Conservation (phyloP, 1,140 invertebrate genomes). For the Atta texana region DNA sequence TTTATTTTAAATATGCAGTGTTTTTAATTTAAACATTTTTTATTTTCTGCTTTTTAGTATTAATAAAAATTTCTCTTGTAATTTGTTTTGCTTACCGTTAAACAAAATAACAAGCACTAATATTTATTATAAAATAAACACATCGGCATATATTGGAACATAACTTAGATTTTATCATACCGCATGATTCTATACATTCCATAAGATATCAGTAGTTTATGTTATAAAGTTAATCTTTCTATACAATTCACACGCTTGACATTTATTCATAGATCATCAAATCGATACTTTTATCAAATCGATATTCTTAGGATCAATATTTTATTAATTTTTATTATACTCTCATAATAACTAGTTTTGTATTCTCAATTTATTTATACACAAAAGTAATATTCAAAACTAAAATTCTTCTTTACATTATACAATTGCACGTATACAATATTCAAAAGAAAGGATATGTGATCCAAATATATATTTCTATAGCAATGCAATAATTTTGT, state of each 20-base stretch:
- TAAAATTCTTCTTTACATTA: too few species aligned
- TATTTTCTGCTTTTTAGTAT: too few species aligned
- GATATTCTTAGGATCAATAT: not conserved
- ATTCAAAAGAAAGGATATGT: not conserved
- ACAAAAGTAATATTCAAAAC: not conserved
- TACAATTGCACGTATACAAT: too few species aligned
- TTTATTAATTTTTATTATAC: constrained; percentile 8
- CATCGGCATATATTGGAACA: not conserved
- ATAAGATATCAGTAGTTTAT: constrained; percentile 6
- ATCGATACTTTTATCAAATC: not conserved
- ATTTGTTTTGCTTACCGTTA: not conserved
- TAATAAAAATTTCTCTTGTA: not conserved
- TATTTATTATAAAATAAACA: constrained; percentile 31
- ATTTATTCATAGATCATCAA: constrained; percentile 22
- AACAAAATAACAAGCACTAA: not conserved
- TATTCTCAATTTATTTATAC: too few species aligned
- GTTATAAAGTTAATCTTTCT: constrained; percentile 35
- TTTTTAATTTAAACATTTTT: not conserved
- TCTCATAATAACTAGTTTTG: not conserved
- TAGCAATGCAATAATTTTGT: not conserved
- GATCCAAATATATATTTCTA: not conserved
- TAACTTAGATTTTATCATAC: constrained; percentile 38
- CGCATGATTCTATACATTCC: constrained; percentile 36
- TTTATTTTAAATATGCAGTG: not conserved
- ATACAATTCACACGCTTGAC: constrained; percentile 20